Conservation (phyloP, 1,140 invertebrate species). For the Lucilia cuprina region DNA sequence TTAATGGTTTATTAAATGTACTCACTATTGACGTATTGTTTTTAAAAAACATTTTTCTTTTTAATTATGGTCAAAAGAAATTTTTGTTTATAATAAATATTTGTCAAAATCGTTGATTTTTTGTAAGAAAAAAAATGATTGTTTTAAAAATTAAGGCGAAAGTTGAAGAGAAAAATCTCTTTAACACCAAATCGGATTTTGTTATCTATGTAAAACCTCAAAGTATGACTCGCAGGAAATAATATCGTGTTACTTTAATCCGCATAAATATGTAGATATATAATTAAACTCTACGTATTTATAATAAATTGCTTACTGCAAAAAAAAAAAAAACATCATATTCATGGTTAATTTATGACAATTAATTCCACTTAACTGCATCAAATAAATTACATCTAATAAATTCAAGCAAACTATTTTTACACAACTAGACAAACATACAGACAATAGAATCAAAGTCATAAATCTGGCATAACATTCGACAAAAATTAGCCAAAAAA, state of each 20-base stretch:
- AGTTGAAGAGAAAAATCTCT: too few species aligned
- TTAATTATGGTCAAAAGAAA: neutral
- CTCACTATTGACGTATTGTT: neutral
- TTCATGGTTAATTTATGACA: conserved; percentile 5
- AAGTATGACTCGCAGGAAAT: too few species aligned
- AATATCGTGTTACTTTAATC: neutral
- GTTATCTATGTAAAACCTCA: too few species aligned
- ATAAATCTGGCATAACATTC: neutral
- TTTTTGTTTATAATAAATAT: neutral
- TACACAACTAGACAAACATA: neutral
- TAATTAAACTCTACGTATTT: neutral
- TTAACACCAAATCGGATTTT: too few species aligned
- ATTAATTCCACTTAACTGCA: conserved; percentile 11
- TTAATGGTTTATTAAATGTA: neutral
- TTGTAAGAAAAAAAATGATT: too few species aligned
- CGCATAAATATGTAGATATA: neutral
- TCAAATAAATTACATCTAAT: neutral
- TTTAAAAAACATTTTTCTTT: neutral
- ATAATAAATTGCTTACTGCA: neutral
- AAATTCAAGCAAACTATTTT: neutral
- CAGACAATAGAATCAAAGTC: neutral
- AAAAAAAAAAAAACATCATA: conserved; percentile 16
- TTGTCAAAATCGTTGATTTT: too few species aligned
- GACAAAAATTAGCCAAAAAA: neutral
- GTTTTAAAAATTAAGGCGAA: too few species aligned